phyloP scores from a whole-genome alignment of 2,113 vertebrate species.

The Pituophis catenifer region DNA sequence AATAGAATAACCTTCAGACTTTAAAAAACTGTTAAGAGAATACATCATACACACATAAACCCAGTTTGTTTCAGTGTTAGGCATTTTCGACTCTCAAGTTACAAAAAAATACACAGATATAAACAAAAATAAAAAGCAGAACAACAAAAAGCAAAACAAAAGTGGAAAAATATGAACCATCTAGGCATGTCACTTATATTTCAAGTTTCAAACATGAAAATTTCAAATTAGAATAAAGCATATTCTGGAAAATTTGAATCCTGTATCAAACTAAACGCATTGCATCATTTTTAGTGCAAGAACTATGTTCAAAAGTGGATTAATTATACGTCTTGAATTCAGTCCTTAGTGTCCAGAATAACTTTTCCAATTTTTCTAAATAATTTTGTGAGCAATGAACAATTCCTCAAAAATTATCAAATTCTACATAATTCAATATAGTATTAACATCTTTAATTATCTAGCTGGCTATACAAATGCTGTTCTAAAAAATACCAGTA shows the following conservation, averaged over 20 bases:
- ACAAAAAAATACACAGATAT: neutral
- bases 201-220: neutral
- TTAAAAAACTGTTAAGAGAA: neutral
- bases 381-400: neutral
- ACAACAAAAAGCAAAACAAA: neutral
- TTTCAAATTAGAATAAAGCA: neutral
- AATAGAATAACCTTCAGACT: neutral
- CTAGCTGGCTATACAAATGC: neutral
- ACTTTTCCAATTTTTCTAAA: neutral
- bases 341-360: neutral
- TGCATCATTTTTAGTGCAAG: neutral
- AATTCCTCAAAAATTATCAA: neutral
- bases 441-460: neutral
- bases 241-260: neutral
- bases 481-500: neutral
- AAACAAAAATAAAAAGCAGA: neutral
- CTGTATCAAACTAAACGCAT: neutral
- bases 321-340: neutral
- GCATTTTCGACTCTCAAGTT: neutral
- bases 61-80: neutral
- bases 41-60: neutral
- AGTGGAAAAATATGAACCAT: neutral
- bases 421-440: neutral
- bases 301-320: neutral
- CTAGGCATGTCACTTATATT: neutral